phyloP scores from a whole-genome alignment of 2,888 invertebrate genomes.

The Hydraecia micacea region DNA sequence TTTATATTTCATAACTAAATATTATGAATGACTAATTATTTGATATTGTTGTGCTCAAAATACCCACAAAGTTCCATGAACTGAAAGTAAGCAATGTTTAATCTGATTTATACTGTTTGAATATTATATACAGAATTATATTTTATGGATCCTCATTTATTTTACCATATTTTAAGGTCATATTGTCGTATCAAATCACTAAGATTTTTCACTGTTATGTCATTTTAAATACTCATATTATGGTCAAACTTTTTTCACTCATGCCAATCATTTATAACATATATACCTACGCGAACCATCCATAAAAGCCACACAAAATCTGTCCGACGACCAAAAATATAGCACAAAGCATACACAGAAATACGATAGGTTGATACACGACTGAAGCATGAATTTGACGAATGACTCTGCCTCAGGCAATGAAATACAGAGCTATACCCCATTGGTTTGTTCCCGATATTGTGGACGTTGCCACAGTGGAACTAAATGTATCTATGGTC shows the following conservation, averaged over 20 bases:
- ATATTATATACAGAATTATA: too few species aligned
- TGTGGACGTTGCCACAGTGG: neutral
- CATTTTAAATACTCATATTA: neutral
- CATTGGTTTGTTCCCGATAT: slow-evolving; percentile 7
- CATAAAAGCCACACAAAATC: slow-evolving; percentile 10
- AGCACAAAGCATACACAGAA: slow-evolving; percentile 1
- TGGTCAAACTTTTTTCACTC: neutral
- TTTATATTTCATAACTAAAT: slow-evolving; percentile 21
- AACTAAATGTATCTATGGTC: neutral
- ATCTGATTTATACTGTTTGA: neutral
- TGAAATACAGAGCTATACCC: slow-evolving; percentile 8
- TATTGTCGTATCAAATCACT: neutral
- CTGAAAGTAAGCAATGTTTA: slow-evolving; percentile 6
- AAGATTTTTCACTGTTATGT: too few species aligned
- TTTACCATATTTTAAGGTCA: neutral
- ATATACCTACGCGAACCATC: neutral
- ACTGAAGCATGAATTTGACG: slow-evolving; percentile 44
- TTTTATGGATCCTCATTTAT: too few species aligned
- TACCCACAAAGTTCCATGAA: slow-evolving; percentile 6
- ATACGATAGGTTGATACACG: neutral
- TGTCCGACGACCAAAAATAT: slow-evolving; percentile 9
- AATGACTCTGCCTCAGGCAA: slow-evolving; percentile 29
- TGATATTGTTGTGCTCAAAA: slow-evolving; percentile 3
- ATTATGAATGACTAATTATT: slow-evolving; percentile 2
- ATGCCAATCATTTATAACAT: neutral